Evolutionary conservation across 2,888 invertebrate genomes (phyloP).

Genomic region (Chesias legatella): DNA sequence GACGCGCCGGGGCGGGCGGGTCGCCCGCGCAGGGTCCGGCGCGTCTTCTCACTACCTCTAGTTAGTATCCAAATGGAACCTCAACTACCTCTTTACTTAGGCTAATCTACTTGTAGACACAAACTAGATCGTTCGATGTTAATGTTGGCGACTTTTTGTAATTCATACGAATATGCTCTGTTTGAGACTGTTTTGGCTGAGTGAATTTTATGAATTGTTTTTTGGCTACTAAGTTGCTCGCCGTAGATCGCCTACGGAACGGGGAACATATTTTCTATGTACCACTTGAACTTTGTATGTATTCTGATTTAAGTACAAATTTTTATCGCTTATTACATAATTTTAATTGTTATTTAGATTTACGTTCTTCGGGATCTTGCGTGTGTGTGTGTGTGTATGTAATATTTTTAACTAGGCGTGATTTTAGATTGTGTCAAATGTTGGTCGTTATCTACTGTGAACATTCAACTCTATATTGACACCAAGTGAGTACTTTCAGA

Average conservation of each 20-base stretch:
- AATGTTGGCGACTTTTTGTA: conserved; percentile 63
- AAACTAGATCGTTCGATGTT: conserved; percentile 63
- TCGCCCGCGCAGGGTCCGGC: conserved; percentile 72
- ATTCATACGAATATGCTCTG: conserved; percentile 58
- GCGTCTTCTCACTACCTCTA: conserved; percentile 56
- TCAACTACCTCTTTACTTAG: conserved; percentile 78
- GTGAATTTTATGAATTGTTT: conserved; percentile 78
- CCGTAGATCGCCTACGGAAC: conserved; percentile 49
- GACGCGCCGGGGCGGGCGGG: conserved; percentile 70
- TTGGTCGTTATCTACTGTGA: conserved; percentile 17
- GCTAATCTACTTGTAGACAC: conserved; percentile 48
- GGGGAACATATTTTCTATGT: conserved; percentile 57
- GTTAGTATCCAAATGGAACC: conserved; percentile 71
- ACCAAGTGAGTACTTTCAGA: conserved; percentile 23
- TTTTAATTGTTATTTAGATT: conserved; percentile 76
- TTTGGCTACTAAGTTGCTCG: conserved; percentile 61
- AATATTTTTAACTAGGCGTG: conserved; percentile 50
- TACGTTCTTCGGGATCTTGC: conserved; percentile 52
- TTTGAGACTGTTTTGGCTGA: conserved; percentile 70
- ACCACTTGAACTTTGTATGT: conserved; percentile 30
- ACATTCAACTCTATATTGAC: conserved; percentile 6
- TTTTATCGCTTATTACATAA: conserved; percentile 56
- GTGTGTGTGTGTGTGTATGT: conserved; percentile 54
- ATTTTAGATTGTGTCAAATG: conserved; percentile 59
- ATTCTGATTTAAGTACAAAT: conserved; percentile 79